Percentiles rank a stretch among this genome's conserved stretches.
Conservation (phyloP, 2,113 vertebrate genomes). For the Variabilichromis moorii region DNA sequence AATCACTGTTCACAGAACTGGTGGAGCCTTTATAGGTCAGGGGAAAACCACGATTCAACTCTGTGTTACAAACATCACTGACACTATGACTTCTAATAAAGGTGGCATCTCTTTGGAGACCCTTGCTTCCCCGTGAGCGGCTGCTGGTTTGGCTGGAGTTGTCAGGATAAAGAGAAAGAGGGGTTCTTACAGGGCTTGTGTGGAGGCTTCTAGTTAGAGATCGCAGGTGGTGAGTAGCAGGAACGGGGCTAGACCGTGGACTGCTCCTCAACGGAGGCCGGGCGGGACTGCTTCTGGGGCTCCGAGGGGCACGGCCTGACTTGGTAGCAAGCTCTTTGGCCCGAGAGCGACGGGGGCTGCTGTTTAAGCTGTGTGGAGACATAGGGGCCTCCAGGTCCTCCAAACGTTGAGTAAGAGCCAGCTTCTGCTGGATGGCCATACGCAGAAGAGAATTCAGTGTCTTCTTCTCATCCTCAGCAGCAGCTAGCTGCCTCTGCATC, state of each 20-base stretch:
- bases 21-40: neutral
- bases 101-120: conserved; percentile 54
- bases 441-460: conserved; percentile 76
- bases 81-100: conserved; percentile 59
- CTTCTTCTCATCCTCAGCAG: conserved; percentile 78
- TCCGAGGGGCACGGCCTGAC: conserved; percentile 62
- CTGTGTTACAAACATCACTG: conserved; percentile 31
- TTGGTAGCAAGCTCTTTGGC: conserved; percentile 69
- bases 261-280: conserved; percentile 51
- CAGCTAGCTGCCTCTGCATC: conserved; percentile 78
- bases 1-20: conserved; percentile 20
- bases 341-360: conserved; percentile 69
- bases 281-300: conserved; percentile 67
- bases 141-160: neutral
- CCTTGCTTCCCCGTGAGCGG: neutral
- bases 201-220: conserved; percentile 65
- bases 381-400: conserved; percentile 79
- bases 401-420: conserved; percentile 74
- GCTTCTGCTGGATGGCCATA: conserved; percentile 80
- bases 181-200: conserved; percentile 70
- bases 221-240: conserved; percentile 50
- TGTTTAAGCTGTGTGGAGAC: conserved; percentile 55
- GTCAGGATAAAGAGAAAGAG: conserved; percentile 31
- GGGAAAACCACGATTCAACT: neutral
- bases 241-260: conserved; percentile 57